Conservation (phyloP, 2,797 vertebrate genomes). For the Lepilemur septentrionalis region DNA sequence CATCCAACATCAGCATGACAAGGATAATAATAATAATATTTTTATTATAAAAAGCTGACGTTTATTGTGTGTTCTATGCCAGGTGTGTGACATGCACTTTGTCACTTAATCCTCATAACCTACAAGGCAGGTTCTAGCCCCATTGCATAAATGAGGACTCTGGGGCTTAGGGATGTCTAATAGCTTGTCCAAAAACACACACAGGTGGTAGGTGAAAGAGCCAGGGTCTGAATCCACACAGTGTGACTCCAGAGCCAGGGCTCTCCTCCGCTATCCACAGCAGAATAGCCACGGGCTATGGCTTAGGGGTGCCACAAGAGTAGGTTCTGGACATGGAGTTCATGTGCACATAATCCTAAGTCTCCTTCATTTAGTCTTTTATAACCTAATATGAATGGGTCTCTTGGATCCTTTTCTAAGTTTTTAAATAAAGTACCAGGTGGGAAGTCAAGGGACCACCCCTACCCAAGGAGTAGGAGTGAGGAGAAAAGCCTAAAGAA, state of each 20-base stretch:
- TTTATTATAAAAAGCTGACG: background rate
- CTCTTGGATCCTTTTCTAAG: background rate
- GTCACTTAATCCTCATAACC: background rate
- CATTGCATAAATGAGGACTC: slow-evolving; percentile 8
- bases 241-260: background rate
- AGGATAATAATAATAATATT: background rate
- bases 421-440: background rate
- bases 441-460: background rate
- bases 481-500: background rate
- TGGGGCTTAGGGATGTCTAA: background rate
- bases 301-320: background rate
- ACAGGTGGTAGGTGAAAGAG: too few relatives aligned
- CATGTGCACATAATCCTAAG: background rate
- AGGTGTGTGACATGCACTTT: background rate
- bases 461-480: background rate
- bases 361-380: background rate
- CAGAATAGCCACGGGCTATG: background rate
- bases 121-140: background rate
- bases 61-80: background rate
- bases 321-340: background rate
- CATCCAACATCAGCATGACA: background rate
- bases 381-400: background rate
- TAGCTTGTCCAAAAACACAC: background rate
- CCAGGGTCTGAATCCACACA: background rate
- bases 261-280: background rate